Evolutionary conservation across 2,113 vertebrate species (phyloP).

Genomic region (Ailuropoda melanoleuca): DNA sequence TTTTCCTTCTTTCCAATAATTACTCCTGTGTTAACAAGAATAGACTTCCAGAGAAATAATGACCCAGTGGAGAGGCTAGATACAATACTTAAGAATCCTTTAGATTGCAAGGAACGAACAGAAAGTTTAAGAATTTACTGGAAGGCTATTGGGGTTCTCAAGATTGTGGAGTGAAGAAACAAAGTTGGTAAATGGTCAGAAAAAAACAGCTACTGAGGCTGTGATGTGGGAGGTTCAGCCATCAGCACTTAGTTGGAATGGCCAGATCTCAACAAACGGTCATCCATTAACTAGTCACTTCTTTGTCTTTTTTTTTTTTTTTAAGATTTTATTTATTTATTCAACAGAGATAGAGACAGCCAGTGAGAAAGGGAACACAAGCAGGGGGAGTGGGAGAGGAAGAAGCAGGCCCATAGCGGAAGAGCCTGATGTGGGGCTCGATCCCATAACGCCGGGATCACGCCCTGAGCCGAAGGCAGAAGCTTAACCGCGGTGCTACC

Average conservation of each 20-base stretch:
- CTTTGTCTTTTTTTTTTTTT: no score
- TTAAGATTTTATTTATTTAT: no score
- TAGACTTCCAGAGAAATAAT: background rate
- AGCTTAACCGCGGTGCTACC: no score
- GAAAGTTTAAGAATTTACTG: background rate
- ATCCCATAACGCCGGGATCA: no score
- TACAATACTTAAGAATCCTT: background rate
- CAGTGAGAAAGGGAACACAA: no score
- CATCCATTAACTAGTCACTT: background rate
- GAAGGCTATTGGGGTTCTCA: background rate
- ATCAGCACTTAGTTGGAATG: background rate
- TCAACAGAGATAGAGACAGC: no score
- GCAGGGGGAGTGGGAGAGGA: no score
- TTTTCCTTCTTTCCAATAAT: slow-evolving; percentile 27
- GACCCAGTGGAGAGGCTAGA: background rate
- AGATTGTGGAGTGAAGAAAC: background rate
- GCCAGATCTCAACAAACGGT: background rate
- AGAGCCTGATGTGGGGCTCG: no score
- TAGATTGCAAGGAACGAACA: background rate
- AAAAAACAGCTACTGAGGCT: background rate
- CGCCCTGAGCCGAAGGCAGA: no score
- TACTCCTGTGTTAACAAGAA: background rate
- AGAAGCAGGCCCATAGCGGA: no score
- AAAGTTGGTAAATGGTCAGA: background rate
- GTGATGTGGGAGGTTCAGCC: background rate